These are phyloP conservation scores for Myzus persicae DNA, from an alignment of 1,140 invertebrate genomes.

Conservation along the genomic window DNA sequence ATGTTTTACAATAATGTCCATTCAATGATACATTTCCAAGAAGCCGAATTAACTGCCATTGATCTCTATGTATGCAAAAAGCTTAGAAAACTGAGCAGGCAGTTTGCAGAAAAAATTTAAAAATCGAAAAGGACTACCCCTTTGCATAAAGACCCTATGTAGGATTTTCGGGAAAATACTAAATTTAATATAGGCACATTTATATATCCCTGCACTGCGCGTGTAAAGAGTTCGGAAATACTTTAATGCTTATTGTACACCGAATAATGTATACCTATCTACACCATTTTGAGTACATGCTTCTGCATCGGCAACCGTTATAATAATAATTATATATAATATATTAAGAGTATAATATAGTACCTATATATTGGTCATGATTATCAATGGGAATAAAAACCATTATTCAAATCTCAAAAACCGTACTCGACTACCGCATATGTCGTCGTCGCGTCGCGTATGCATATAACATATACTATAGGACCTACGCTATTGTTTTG, in stretches of 20 bases:
- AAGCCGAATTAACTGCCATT: too few relatives aligned
- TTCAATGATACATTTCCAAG: too few relatives aligned
- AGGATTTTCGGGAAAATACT: too few relatives aligned
- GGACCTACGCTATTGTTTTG: too few relatives aligned
- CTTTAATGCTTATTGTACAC: background rate
- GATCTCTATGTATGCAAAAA: too few relatives aligned
- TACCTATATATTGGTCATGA: background rate
- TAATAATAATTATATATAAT: background rate
- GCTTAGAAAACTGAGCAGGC: too few relatives aligned
- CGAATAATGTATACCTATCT: background rate
- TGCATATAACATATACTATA: background rate
- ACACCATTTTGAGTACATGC: background rate
- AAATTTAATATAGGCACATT: too few relatives aligned
- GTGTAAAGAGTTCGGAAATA: background rate
- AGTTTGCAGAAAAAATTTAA: too few relatives aligned
- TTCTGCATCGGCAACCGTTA: background rate
- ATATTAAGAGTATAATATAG: background rate
- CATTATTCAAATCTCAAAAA: slow-evolving; percentile 46
- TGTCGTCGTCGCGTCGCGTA: background rate
- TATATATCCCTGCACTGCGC: too few relatives aligned
- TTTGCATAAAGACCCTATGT: too few relatives aligned
- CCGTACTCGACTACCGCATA: background rate
- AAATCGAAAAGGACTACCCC: too few relatives aligned
- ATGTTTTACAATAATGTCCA: too few relatives aligned
- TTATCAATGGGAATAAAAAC: slow-evolving; percentile 6